Evolutionary conservation across 1,140 invertebrate species (phyloP).

Genomic region (Polypedilum vanderplanki): DNA sequence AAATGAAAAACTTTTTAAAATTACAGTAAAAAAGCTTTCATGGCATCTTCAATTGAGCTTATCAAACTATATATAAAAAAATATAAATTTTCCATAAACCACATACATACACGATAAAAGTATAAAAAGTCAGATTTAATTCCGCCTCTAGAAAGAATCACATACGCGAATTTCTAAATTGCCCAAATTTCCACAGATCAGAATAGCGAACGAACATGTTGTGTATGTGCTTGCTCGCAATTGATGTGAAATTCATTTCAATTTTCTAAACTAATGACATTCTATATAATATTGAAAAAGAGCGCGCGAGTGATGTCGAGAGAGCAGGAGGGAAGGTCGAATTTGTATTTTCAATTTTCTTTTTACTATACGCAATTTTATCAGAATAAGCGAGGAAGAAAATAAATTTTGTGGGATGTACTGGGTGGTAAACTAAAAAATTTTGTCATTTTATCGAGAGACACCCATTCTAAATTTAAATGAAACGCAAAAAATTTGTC

Average conservation of each 20-base stretch:
- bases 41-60: no score
- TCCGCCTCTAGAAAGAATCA: no score
- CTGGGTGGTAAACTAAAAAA: not conserved
- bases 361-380: not conserved
- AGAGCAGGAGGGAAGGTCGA: no score
- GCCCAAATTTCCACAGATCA: constrained; percentile 11
- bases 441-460: not conserved
- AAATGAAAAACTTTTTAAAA: no score
- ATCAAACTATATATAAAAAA: no score
- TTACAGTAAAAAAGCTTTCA: no score
- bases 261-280: constrained; percentile 10
- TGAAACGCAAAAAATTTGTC: not conserved
- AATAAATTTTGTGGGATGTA: not conserved
- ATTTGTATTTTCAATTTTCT: not conserved
- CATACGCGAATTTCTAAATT: not conserved
- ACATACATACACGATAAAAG: no score
- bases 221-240: not conserved
- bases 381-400: not conserved
- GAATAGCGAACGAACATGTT: not conserved
- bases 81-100: no score
- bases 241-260: not conserved
- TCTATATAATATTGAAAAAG: not conserved
- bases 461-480: not conserved
- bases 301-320: no score
- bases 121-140: no score